Evolutionary conservation across 2,888 invertebrate genomes (phyloP).

Genomic region (Siphonodentalium dalli): DNA sequence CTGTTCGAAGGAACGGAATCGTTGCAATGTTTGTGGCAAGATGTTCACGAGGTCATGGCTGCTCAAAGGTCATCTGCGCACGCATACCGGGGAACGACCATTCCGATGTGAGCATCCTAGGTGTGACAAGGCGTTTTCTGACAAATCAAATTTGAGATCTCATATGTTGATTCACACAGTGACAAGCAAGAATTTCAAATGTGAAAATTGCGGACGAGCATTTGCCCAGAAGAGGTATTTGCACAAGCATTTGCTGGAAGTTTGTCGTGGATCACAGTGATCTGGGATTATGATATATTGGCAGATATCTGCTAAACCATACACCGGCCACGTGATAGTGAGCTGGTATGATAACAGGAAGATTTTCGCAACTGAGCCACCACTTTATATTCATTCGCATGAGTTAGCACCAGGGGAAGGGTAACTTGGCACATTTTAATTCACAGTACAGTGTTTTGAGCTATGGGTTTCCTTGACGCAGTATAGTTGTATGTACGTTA

Average conservation of each 20-base stretch:
- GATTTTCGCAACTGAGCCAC: no score
- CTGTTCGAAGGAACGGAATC: constrained; percentile 42
- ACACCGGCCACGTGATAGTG: no score
- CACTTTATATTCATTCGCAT: no score
- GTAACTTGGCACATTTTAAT: no score
- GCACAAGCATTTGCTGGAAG: constrained; percentile 62
- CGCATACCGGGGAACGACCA: constrained; percentile 62
- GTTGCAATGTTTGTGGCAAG: constrained; percentile 56
- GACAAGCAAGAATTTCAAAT: constrained; percentile 51
- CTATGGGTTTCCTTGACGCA: no score
- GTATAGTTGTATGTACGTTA: no score
- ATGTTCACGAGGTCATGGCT: constrained; percentile 61
- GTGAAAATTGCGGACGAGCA: constrained; percentile 55
- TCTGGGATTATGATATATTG: no score
- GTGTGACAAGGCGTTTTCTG: constrained; percentile 61
- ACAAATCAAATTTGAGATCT: constrained; percentile 61
- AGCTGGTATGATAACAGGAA: no score
- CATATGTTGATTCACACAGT: constrained; percentile 60
- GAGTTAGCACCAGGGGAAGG: no score
- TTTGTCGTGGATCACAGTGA: no score
- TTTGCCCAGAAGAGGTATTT: constrained; percentile 63
- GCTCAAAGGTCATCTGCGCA: constrained; percentile 62
- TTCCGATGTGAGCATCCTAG: constrained; percentile 51
- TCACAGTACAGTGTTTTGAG: no score
- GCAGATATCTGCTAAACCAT: no score